Percentiles rank a stretch among this genome's conserved stretches.
Evolutionary conservation across 2,113 vertebrate species (phyloP).

Genomic region (Semicossyphus pulcher): DNA sequence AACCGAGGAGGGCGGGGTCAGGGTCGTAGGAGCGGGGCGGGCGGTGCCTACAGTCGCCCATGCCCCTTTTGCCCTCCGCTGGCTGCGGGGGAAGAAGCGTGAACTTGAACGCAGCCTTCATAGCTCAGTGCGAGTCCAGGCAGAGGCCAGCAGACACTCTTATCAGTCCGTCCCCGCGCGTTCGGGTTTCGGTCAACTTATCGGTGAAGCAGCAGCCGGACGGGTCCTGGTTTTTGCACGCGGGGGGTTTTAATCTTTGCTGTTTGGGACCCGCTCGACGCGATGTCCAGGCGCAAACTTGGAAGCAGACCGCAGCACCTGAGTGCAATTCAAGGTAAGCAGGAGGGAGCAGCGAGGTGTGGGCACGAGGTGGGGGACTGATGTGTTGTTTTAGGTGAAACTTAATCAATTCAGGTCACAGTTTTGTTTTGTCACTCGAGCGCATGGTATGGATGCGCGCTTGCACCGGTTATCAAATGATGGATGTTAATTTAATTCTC

Average conservation of each 20-base stretch:
- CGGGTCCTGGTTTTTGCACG: not conserved
- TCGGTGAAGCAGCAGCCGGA: slow-evolving; percentile 25
- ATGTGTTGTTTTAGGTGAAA: not conserved
- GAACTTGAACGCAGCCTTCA: slow-evolving; percentile 85
- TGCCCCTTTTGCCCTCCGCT: slow-evolving; percentile 73
- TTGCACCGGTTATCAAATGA: not conserved
- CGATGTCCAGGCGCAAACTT: slow-evolving; percentile 87
- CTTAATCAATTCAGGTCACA: not conserved
- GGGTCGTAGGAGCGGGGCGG: slow-evolving; percentile 62
- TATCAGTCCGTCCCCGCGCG: slow-evolving; percentile 31
- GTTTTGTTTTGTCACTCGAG: not conserved
- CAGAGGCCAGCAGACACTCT: slow-evolving; percentile 45
- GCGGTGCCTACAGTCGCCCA: slow-evolving; percentile 67
- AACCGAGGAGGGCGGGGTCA: slow-evolving; percentile 70
- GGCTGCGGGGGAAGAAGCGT: slow-evolving; percentile 73
- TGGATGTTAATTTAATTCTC: not conserved
- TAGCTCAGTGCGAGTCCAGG: slow-evolving; percentile 64
- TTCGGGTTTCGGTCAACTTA: slow-evolving; percentile 25
- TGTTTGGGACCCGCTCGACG: slow-evolving; percentile 45
- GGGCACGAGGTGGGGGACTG: slow-evolving; percentile 1
- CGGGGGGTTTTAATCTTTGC: not conserved
- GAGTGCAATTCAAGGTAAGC: slow-evolving; percentile 84
- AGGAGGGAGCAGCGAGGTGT: not conserved
- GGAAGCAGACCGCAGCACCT: slow-evolving; percentile 87
- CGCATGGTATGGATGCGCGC: slow-evolving; percentile 11